Conservation (phyloP, 2,888 invertebrate genomes). For the Aphelenchoides bicaudatus region DNA sequence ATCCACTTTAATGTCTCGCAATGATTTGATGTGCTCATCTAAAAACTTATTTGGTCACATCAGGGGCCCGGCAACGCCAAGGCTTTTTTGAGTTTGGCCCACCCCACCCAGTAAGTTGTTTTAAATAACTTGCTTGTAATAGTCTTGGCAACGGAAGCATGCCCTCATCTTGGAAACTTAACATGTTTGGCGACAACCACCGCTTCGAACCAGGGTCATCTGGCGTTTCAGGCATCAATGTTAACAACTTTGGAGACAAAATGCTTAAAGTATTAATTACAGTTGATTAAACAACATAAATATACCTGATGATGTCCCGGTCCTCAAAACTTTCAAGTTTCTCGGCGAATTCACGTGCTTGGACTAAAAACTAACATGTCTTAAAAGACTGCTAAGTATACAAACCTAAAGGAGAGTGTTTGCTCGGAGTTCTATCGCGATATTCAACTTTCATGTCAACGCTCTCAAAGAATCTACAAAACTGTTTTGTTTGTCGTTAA, state of each 20-base stretch:
- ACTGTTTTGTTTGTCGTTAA: not conserved
- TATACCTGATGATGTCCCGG: constrained; percentile 8
- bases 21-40: constrained; percentile 14
- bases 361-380: no score
- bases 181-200: constrained; percentile 21
- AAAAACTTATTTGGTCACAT: not conserved
- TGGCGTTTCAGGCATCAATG: constrained; percentile 13
- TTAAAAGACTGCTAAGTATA: no score
- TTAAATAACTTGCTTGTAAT: not conserved
- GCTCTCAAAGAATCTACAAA: not conserved
- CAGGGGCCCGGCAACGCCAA: not conserved
- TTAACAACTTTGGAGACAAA: constrained; percentile 14
- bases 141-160: constrained; percentile 14
- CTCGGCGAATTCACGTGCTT: constrained; percentile 4
- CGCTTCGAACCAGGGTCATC: constrained; percentile 16
- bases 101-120: not conserved
- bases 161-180: constrained; percentile 13
- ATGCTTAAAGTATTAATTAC: no score
- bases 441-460: constrained; percentile 11
- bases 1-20: constrained; percentile 26
- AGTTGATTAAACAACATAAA: no score
- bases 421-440: not conserved
- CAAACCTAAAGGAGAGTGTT: constrained; percentile 6
- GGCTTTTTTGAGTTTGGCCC: not conserved
- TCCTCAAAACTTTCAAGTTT: constrained; percentile 18